Base-by-base conservation (phyloP, 2,888 invertebrate species). In the Noctua fimbriata region DNA sequence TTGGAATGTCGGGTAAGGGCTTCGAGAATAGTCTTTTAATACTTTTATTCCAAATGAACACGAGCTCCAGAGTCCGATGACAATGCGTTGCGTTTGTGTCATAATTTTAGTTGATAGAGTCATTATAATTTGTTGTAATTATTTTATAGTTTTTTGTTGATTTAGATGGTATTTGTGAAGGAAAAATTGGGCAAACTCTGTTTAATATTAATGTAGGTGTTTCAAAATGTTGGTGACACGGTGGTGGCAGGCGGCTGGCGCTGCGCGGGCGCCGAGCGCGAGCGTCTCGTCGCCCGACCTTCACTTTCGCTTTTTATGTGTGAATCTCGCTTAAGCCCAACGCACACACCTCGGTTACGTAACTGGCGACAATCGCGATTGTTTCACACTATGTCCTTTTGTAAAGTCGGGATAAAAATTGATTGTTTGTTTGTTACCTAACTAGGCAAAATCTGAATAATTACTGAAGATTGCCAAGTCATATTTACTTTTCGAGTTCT, bases 221-320 rank as follows among this genome's bases (percentile, higher is more conserved):
- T 89, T 82, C 85, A 82, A 89, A 89, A 89, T 66, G 74, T 71
- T 78, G 85, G 88, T 86, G 87, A 76, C 87, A 76, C n/a, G 58
- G 58, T 67, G 49, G 73, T 71, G 78, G 83, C 77, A 60, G 78
- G 21, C 52, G 69, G 69, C 67, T 65, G 44, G 65, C 63, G 71
- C 70, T 44, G 75, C 78, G 71, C 73, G 36, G 36, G 70, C 79
- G 70, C 69, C 69, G 69, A n/a, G 69, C 63, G 18, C 77, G 83
- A n/a, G 82, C 85, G 76, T 83, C 88, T 88, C 90, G 84, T 71
- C 82, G 81, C 55, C 66, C 90, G 93, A 91, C 94, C 94, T 94
- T 94, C 94, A 93, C 94, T 94, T 94, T 94, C 94, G 94, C 93
- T 94, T 94, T 92, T 92, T 92, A 91, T 90, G 87, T 90, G 90